Evolutionary conservation across 1,140 invertebrate species (phyloP).

Genomic region (Acromyrmex echinatior): DNA sequence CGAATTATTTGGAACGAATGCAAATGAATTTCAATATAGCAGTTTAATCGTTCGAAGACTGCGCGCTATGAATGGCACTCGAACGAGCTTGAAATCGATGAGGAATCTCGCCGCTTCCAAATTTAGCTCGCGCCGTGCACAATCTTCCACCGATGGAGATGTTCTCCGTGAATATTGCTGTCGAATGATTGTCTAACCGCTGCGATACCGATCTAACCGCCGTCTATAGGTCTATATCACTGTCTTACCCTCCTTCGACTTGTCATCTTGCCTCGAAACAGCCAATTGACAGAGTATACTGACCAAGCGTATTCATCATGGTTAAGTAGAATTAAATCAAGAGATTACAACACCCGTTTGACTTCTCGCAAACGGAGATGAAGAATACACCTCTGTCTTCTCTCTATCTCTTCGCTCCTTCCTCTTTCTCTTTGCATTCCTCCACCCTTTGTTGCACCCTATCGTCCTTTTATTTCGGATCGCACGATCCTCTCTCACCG

Average conservation of each 20-base stretch:
- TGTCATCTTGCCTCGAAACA: background rate
- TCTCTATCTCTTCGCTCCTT: constrained; percentile 1
- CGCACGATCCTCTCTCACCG: constrained; percentile 49
- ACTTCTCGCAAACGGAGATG: constrained; percentile 9
- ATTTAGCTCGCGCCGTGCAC: constrained; percentile 24
- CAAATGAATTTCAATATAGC: background rate
- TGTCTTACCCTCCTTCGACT: constrained; percentile 19
- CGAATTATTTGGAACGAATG: background rate
- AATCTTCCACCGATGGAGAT: constrained; percentile 67
- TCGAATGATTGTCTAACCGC: constrained; percentile 37
- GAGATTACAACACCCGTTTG: constrained; percentile 74
- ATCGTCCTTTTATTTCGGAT: constrained; percentile 66
- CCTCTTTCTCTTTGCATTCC: constrained; percentile 36
- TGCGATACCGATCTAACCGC: constrained; percentile 28
- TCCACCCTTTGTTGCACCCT: constrained; percentile 23
- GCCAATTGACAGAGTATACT: constrained; percentile 48
- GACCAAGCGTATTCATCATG: constrained; percentile 3
- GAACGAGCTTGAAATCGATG: constrained; percentile 12
- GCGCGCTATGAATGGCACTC: constrained; percentile 16
- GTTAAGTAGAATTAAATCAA: constrained; percentile 79
- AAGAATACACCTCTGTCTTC: constrained; percentile 22
- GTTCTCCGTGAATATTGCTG: constrained; percentile 62
- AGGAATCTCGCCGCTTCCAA: constrained; percentile 39
- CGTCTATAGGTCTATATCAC: background rate
- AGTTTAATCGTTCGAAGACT: background rate